Percentiles rank a stretch among this genome's conserved stretches.
Conservation (phyloP, 2,888 invertebrate genomes). For the Torymus texanus region DNA sequence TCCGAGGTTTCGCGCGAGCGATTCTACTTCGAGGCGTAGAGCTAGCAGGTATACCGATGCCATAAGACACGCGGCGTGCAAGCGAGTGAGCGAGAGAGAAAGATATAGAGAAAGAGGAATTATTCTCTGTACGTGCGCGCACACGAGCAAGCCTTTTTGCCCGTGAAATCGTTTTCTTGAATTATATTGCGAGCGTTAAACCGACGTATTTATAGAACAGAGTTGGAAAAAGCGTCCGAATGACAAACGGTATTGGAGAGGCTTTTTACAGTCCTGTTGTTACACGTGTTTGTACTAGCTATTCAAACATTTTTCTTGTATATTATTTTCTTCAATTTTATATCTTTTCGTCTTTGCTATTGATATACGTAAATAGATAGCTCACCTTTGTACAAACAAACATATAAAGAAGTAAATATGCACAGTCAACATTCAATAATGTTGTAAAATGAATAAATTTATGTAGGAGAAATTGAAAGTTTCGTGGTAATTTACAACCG, state of each 20-base stretch:
- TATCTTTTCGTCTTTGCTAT: too few species aligned
- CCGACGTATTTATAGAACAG: slow-evolving; percentile 13
- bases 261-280: too few species aligned
- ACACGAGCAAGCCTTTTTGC: background rate
- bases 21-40: slow-evolving; percentile 37
- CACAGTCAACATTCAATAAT: too few species aligned
- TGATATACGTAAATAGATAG: too few species aligned
- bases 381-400: too few species aligned
- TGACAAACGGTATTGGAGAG: background rate
- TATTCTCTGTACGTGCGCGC: slow-evolving; percentile 32
- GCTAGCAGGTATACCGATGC: slow-evolving; percentile 31
- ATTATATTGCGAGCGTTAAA: slow-evolving; percentile 27
- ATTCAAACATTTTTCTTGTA: background rate
- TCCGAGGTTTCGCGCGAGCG: slow-evolving; percentile 50
- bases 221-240: background rate
- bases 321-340: too few species aligned
- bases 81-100: too few species aligned
- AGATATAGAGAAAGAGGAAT: slow-evolving; percentile 49
- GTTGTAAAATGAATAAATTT: too few species aligned
- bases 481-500: too few species aligned
- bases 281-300: too few species aligned
- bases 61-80: slow-evolving; percentile 31
- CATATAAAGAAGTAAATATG: too few species aligned
- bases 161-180: slow-evolving; percentile 3
- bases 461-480: too few species aligned